Evolutionary conservation across 1,140 invertebrate genomes (phyloP), one percentile per base, ranked within the genome.

Genomic region (Hylaeus anthracinus): DNA sequence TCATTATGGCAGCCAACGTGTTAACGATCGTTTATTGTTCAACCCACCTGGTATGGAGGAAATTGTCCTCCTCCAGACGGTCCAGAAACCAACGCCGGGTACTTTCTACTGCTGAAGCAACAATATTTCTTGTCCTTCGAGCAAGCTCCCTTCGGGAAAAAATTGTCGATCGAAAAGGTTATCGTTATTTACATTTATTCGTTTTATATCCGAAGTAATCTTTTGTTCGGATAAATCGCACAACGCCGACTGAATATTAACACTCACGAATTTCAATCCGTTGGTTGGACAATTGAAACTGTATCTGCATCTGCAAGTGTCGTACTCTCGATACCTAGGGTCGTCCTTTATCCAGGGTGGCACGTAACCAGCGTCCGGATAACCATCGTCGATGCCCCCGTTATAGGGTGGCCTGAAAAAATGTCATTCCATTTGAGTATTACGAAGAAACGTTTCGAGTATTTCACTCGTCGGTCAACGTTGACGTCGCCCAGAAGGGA

Each of bases 201-300:
- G 26, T 26, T 26, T 26, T 26, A 26, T 26, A 26, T 26, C 26
- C 26, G 26, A 26, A 26, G 26, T 26, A 26, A 26, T 26, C 26
- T 26, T 26, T 26, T 26, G 26, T 26, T 26, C 26, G 26, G 26
- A 26, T 26, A 26, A 26, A 26, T 26, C 26, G 26, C 26, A 26
- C 26, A 26, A 26, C 26, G 26, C 26, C 26, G 26, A 26, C 26
- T 26, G 26, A 3, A 14, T 5, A 6, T 10, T 5, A 4, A 63
- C 3, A 84, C 94, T 94, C 91, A 95, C 94, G 81, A 95, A 94
- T 73, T 93, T 93, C 55, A 95, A 89, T 56, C 94, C 94, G n/a
- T 90, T 91, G 9, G 91, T 90, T 26, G 94, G 94, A 78, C 95
- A 95, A 83, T 95, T 95, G 91, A 95, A 94, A 67, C 93, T 93